phyloP scores from a whole-genome alignment of 2,113 vertebrate species.

The Silurus glanis region DNA sequence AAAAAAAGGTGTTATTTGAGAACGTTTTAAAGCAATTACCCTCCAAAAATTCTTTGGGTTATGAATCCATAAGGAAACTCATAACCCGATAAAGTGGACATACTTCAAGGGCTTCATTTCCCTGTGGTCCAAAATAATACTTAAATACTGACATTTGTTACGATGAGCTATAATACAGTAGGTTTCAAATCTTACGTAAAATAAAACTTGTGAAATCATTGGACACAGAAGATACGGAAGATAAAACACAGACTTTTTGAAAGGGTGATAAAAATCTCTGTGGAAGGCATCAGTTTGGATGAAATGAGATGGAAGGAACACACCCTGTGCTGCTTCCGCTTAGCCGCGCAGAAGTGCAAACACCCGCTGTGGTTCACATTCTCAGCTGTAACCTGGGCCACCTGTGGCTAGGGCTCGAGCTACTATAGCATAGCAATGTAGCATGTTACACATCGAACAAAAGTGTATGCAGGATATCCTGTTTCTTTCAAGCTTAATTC shows the following conservation, averaged over 20 bases:
- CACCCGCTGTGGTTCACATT: background rate
- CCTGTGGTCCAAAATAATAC: too few relatives aligned
- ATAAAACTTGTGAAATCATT: background rate
- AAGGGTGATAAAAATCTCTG: slow-evolving; percentile 3
- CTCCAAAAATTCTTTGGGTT: background rate
- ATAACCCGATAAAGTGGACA: background rate
- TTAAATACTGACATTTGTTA: background rate
- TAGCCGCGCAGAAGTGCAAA: slow-evolving; percentile 17
- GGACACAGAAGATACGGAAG: background rate
- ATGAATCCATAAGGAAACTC: slow-evolving; percentile 6
- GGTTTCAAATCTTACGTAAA: background rate
- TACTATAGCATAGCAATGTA: background rate
- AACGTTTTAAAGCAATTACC: slow-evolving; percentile 13
- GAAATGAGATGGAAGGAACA: slow-evolving; percentile 8
- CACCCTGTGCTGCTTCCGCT: background rate
- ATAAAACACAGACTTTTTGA: background rate
- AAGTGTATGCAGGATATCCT: background rate
- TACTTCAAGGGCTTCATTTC: background rate
- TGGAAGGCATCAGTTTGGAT: background rate
- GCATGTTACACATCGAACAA: background rate
- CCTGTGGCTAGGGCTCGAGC: background rate
- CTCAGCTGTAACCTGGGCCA: background rate
- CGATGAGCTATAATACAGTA: background rate
- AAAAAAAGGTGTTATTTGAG: slow-evolving; percentile 8
- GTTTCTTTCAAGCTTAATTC: background rate